Evolutionary conservation across 2,113 vertebrate genomes (phyloP), one percentile per base, ranked within the genome.

Genomic region (Phoxinus phoxinus): DNA sequence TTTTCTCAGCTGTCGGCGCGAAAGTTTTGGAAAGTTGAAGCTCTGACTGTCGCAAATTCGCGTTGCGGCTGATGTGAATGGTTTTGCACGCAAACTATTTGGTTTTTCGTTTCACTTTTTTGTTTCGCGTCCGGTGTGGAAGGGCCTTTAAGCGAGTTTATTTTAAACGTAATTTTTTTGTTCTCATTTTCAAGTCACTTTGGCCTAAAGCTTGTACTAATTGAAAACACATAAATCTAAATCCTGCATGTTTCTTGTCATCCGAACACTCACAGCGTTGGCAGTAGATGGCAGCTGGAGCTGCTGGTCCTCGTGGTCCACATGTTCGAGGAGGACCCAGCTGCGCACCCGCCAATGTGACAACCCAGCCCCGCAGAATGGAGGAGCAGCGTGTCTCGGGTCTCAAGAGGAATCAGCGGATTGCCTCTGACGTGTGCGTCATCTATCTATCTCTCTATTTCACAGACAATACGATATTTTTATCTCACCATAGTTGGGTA

Each of bases 241-340:
- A 23, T 15, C 12, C 9, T 74, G 71, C 1, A 13, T 84, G 63
- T 63, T 23, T 37, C 25, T 2, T 10, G 1, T 56, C 27, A 6
- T 77, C 30, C 27, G 6, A 19, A 12, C 63, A 51, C 19, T 19
- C 15, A 51, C 88, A 99, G 97, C 87, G 75, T 59, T 94, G 75
- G 89, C 89, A 58, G 79, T 96, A 13, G 94, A 95, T 35, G 97
- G 97, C 59, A 94, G 85, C 73, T 98, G 97, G 98, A 97, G 91
- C 63, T 99, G 98, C 91, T 99, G 97, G 98, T 93, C 95, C 15
- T 84, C 88, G 5, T 99, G 97, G 97, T 95, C 97, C 0, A 48
- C 93, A 0, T 96, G 96, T 87, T 94, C 91, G 1, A 91, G 91
- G 58, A 86, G 90, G 27, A 92, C 84, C 3, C 95, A 88, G 89